Evolutionary conservation across 1,140 invertebrate species (phyloP), one percentile per base, ranked within the genome.

Genomic region (Cotesia chilonis): DNA sequence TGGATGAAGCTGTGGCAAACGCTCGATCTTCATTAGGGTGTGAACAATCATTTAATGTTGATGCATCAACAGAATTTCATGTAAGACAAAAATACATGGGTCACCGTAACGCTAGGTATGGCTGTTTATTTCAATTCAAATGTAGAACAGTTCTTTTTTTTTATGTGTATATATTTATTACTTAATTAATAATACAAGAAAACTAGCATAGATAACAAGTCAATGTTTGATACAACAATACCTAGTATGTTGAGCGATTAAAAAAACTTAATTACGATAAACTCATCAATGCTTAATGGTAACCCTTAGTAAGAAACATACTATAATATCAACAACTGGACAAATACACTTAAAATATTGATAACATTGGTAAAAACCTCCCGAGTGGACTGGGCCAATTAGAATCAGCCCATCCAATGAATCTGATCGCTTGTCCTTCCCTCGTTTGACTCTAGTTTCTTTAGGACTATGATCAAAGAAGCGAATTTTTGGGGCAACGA

Each of bases 391-490:
- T 83, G 85, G 84, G 84, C 81, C 80, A 78, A 79, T 76, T 81
- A 73, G 73, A 74, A 80, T 80, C 69, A 82, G 79, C 77, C 84
- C 84, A 81, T 78, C 78, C 78, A 84, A 81, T 82, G 79, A 81
- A 77, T 84, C 79, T 86, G 76, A 86, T 78, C 76, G 60, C 71
- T 83, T 80, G 78, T 76, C 81, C 78, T 86, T 84, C 77, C 81
- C 73, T 80, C 76, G 80, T 83, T 83, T 84, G 79, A 85, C 82
- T 84, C 79, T 85, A 87, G 83, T 84, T 86, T 85, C 82, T 88
- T 85, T 88, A 94, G 92, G 82, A 94, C 93, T 35, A 93, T 94
- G 94, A 96, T 97, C 64, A 96, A 96, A 86, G 94, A 96, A 84
- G 93, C 94, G 0, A 93, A 92, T 71, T 97, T 96, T 83, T 97